Evolutionary conservation across 2,797 vertebrate genomes (phyloP).

Genomic region (Selene dorsalis): DNA sequence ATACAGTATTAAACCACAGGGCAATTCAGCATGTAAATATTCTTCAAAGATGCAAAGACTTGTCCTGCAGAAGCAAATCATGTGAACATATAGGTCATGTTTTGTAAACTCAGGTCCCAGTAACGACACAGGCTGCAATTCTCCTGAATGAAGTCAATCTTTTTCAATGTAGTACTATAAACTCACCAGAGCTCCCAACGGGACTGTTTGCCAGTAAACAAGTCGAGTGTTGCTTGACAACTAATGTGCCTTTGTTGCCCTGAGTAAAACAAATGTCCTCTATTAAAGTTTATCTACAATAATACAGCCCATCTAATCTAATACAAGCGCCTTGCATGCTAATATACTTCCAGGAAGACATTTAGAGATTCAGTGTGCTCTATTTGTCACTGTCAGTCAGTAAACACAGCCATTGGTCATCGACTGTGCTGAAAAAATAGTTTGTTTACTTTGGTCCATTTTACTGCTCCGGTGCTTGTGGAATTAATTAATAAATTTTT

Average conservation of each 20-base stretch:
- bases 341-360: constrained; percentile 53
- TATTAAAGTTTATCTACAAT: constrained; percentile 44
- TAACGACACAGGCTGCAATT: constrained; percentile 6
- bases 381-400: constrained; percentile 19
- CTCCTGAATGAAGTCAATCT: constrained; percentile 15
- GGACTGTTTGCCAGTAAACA: constrained; percentile 38
- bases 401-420: constrained; percentile 51
- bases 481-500: constrained; percentile 2
- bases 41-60: too few relatives aligned
- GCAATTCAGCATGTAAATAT: too few relatives aligned
- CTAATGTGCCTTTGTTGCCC: constrained; percentile 42
- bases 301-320: constrained; percentile 56
- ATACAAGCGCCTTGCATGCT: constrained; percentile 52
- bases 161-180: not conserved
- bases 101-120: not conserved
- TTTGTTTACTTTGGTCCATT: constrained; percentile 43
- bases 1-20: too few relatives aligned
- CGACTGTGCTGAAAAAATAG: constrained; percentile 11
- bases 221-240: constrained; percentile 37
- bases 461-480: constrained; percentile 4
- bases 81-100: not conserved
- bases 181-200: constrained; percentile 9
- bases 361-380: constrained; percentile 17
- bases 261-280: constrained; percentile 53
- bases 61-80: not conserved